A percentile compares a stretch with the other conserved stretches of the same genome.
These are phyloP conservation scores for Limanda limanda DNA, from an alignment of 2,113 vertebrate species.

Conservation along the genomic window DNA sequence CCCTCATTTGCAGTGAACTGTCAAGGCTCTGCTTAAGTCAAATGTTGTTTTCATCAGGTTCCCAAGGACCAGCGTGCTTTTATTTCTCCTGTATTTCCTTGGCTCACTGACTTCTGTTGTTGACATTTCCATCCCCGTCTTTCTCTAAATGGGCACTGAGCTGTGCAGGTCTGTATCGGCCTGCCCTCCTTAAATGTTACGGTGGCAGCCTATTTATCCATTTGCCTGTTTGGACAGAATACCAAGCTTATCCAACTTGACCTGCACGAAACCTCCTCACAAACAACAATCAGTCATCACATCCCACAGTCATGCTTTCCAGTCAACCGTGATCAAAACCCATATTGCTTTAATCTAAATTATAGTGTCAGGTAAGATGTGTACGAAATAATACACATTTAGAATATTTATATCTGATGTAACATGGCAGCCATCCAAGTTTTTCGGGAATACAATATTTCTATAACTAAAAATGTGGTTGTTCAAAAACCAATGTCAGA, in stretches of 20 bases:
- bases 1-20: constrained; percentile 59
- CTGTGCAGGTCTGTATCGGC: constrained; percentile 25
- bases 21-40: constrained; percentile 42
- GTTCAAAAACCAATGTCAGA: too few species aligned
- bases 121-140: constrained; percentile 63
- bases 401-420: too few species aligned
- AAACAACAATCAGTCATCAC: neutral
- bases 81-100: constrained; percentile 47
- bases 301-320: too few species aligned
- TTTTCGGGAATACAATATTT: too few species aligned
- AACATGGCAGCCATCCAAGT: too few species aligned
- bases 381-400: too few species aligned
- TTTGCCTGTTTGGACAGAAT: constrained; percentile 31
- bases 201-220: constrained; percentile 44
- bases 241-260: neutral
- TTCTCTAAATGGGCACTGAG: constrained; percentile 31
- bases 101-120: constrained; percentile 32
- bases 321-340: too few species aligned
- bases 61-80: constrained; percentile 36
- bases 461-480: too few species aligned
- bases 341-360: too few species aligned
- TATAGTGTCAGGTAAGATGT: too few species aligned
- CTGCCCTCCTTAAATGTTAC: constrained; percentile 58
- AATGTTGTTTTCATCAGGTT: constrained; percentile 47
- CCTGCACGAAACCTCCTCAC: neutral